Evolutionary conservation across 2,113 vertebrate genomes (phyloP).

Genomic region (Bettongia penicillata): DNA sequence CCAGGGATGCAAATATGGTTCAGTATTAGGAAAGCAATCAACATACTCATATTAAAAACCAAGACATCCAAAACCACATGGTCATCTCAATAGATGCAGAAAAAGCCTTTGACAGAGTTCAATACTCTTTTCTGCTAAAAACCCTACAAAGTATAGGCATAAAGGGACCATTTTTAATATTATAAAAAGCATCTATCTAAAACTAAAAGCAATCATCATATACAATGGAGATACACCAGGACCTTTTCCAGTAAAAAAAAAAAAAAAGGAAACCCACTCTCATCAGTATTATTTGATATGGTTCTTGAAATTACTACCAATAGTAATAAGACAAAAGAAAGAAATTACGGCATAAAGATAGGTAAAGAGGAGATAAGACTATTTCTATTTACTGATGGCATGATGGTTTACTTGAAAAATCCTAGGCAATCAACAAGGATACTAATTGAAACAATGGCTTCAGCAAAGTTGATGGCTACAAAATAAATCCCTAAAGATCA

Average conservation of each 20-base stretch:
- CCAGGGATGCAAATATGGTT: not conserved
- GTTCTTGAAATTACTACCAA: not conserved
- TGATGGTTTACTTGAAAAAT: not conserved
- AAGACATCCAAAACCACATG: not conserved
- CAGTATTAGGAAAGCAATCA: not conserved
- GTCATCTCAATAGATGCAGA: not conserved
- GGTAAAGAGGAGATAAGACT: not conserved
- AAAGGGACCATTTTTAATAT: not conserved
- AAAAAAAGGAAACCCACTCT: not conserved
- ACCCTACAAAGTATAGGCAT: not conserved
- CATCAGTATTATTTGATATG: not conserved
- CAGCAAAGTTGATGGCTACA: not conserved
- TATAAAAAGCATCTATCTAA: not conserved
- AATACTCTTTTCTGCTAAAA: not conserved
- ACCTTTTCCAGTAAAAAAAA: not conserved
- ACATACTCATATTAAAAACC: not conserved
- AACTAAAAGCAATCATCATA: not conserved
- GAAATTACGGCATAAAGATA: not conserved
- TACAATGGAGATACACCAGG: not conserved
- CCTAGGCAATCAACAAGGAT: not conserved
- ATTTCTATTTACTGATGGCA: not conserved
- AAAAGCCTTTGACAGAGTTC: not conserved
- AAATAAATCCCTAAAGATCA: not conserved
- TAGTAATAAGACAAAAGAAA: not conserved
- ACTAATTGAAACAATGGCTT: not conserved